phyloP scores from a whole-genome alignment of 2,113 vertebrate species.

The Cebidichthys violaceus region DNA sequence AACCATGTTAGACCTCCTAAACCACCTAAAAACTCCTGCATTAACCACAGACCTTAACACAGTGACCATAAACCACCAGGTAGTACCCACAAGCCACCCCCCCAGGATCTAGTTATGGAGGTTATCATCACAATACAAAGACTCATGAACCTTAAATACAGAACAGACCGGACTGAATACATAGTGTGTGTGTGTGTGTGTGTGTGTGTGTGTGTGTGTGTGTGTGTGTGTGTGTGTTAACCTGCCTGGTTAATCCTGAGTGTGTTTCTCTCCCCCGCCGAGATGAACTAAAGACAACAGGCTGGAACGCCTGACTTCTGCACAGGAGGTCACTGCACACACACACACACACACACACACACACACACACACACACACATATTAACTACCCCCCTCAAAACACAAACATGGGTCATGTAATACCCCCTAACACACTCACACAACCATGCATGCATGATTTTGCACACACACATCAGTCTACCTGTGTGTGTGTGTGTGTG shows the following conservation, averaged over 20 bases:
- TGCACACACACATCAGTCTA: constrained; percentile 7
- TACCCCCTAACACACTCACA: constrained; percentile 7
- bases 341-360: constrained; percentile 9
- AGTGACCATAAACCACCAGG: not conserved
- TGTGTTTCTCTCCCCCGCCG: constrained; percentile 43
- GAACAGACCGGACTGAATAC: not conserved
- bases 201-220: constrained; percentile 32
- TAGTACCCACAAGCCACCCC: not conserved
- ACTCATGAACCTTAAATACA: not conserved
- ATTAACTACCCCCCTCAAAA: constrained; percentile 57
- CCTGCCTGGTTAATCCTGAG: constrained; percentile 53
- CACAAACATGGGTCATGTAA: constrained; percentile 32
- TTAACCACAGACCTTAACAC: not conserved
- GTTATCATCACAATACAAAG: too few species aligned
- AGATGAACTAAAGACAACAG: constrained; percentile 57
- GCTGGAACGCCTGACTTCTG: constrained; percentile 52
- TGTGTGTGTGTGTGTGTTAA: constrained; percentile 45
- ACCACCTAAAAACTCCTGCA: too few species aligned
- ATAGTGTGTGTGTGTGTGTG: constrained; percentile 21
- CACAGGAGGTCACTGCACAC: constrained; percentile 40
- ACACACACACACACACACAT: constrained; percentile 42
- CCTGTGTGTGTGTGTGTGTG: constrained; percentile 29
- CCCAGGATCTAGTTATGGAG: too few species aligned
- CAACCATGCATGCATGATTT: constrained; percentile 3
- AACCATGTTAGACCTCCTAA: not conserved